phyloP scores from a whole-genome alignment of 2,888 invertebrate species.

The Dicyrtomina minuta region DNA sequence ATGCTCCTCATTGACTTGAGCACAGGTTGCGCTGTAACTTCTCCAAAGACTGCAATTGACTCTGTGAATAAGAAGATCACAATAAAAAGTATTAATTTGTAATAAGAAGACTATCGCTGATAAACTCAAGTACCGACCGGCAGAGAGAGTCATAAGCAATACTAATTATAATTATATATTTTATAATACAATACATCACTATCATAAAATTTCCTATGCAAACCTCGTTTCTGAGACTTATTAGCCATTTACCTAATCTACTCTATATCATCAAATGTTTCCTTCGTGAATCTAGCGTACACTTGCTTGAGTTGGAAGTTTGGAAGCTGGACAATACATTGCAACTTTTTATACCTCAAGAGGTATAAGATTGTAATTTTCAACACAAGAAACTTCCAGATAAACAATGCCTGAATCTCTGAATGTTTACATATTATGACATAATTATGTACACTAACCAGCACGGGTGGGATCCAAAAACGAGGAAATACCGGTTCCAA shows the following conservation, averaged over 20 bases:
- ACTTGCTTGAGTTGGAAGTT: too few species aligned
- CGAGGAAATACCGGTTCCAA: slow-evolving; percentile 85
- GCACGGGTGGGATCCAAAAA: slow-evolving; percentile 74
- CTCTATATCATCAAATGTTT: too few species aligned
- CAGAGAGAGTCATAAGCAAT: neutral
- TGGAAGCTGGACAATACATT: too few species aligned
- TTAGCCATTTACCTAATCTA: too few species aligned
- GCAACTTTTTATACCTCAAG: too few species aligned
- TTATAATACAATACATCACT: neutral
- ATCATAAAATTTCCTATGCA: neutral
- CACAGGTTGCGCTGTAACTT: slow-evolving; percentile 77
- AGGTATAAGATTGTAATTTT: too few species aligned
- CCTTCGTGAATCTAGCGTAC: too few species aligned
- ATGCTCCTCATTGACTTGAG: slow-evolving; percentile 69
- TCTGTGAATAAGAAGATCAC: slow-evolving; percentile 61
- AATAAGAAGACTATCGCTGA: neutral
- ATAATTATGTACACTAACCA: too few species aligned
- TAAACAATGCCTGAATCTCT: too few species aligned
- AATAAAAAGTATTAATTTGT: neutral
- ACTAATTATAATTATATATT: slow-evolving; percentile 11
- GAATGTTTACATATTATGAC: too few species aligned
- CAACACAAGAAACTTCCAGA: too few species aligned
- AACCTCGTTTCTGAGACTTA: too few species aligned
- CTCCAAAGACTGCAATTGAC: slow-evolving; percentile 93
- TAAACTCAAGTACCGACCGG: neutral